Conservation (phyloP, 2,888 invertebrate species). For the Oscheius sp. region DNA sequence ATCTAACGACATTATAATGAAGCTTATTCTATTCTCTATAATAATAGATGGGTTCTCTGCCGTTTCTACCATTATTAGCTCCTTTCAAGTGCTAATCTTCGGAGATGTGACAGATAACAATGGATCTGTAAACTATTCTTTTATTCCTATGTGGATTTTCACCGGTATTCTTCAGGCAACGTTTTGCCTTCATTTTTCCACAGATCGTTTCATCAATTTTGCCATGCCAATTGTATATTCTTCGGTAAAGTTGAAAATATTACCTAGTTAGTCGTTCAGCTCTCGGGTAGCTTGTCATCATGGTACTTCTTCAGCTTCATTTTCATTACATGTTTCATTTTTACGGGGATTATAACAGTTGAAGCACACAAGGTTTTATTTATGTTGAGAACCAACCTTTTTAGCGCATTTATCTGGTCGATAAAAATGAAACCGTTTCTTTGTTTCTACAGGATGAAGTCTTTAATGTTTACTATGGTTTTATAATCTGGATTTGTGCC, state of each 20-base stretch:
- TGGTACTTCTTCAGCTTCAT: background rate
- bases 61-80: background rate
- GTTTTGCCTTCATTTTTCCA: constrained; percentile 1
- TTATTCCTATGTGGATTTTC: constrained; percentile 2
- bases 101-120: background rate
- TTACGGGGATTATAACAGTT: background rate
- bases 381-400: background rate
- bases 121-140: background rate
- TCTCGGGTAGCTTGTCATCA: background rate
- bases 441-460: constrained; percentile 6
- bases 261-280: background rate
- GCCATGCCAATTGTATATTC: constrained; percentile 5
- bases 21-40: constrained; percentile 2
- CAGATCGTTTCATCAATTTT: constrained; percentile 15
- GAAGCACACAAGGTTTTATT: constrained; percentile 14
- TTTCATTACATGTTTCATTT: background rate
- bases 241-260: background rate
- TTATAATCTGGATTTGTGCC: constrained; percentile 4
- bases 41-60: background rate
- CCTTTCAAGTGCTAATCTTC: background rate
- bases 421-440: background rate
- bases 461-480: background rate
- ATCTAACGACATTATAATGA: background rate
- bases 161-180: background rate
- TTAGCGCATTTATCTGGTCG: constrained; percentile 1